Conservation (phyloP, 2,113 vertebrate genomes). For the Pangasianodon hypophthalmus region DNA sequence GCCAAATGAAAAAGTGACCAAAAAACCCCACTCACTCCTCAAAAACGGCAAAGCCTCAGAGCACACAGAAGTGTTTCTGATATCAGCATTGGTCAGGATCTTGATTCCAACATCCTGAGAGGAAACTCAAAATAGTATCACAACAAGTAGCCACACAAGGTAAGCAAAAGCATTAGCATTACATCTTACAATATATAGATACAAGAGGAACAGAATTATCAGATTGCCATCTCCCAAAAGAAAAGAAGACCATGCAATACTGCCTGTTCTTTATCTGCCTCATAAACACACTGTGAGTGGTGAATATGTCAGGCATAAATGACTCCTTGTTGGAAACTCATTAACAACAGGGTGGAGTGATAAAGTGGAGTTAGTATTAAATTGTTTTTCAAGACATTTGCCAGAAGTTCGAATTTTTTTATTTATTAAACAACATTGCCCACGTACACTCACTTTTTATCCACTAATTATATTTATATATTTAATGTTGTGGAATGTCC, state of each 20-base stretch:
- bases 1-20: not conserved
- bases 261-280: not conserved
- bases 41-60: fast-evolving
- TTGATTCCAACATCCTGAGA: slow-evolving; percentile 69
- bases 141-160: not conserved
- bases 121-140: not conserved
- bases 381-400: no score
- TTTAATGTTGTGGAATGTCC: not conserved
- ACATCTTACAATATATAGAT: not conserved
- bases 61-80: slow-evolving; percentile 58
- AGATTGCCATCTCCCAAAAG: no score
- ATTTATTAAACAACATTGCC: no score
- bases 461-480: no score
- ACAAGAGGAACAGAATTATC: not conserved
- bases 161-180: not conserved
- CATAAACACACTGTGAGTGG: not conserved
- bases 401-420: no score
- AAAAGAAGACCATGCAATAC: no score
- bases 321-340: not conserved
- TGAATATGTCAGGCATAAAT: not conserved
- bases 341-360: not conserved
- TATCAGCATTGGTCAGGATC: slow-evolving; percentile 67
- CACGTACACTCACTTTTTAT: not conserved
- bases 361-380: no score
- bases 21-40: not conserved